These are phyloP conservation scores for Alces alces DNA, from an alignment of 2,113 vertebrate species.

Conservation along the genomic window DNA sequence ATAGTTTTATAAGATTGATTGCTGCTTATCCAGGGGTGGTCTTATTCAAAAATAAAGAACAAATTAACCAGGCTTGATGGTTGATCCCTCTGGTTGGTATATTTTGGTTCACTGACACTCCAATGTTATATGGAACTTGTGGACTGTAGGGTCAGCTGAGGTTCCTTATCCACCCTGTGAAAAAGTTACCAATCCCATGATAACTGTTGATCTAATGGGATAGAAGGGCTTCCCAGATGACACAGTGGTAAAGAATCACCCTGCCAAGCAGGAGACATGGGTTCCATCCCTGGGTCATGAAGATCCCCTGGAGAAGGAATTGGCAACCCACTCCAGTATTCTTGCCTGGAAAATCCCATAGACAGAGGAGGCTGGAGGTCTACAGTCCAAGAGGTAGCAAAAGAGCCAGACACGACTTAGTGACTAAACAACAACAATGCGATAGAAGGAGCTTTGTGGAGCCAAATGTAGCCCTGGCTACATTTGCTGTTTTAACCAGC, in stretches of 20 bases:
- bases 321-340: not conserved
- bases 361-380: not conserved
- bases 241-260: not conserved
- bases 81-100: not conserved
- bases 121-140: not conserved
- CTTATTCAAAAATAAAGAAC: not conserved
- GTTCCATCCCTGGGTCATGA: not conserved
- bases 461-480: not conserved
- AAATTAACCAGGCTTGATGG: not conserved
- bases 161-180: not conserved
- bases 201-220: not conserved
- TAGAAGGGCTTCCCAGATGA: not conserved
- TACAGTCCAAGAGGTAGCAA: not conserved
- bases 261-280: not conserved
- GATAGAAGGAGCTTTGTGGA: not conserved
- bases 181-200: not conserved
- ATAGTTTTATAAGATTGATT: not conserved
- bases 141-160: not conserved
- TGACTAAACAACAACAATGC: not conserved
- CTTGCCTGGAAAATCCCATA: not conserved
- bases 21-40: not conserved
- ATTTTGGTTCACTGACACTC: not conserved
- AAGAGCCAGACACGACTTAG: not conserved
- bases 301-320: not conserved
- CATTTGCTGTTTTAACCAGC: not conserved